Evolutionary conservation across 2,888 invertebrate species (phyloP).

Genomic region (Diarsia rubi): DNA sequence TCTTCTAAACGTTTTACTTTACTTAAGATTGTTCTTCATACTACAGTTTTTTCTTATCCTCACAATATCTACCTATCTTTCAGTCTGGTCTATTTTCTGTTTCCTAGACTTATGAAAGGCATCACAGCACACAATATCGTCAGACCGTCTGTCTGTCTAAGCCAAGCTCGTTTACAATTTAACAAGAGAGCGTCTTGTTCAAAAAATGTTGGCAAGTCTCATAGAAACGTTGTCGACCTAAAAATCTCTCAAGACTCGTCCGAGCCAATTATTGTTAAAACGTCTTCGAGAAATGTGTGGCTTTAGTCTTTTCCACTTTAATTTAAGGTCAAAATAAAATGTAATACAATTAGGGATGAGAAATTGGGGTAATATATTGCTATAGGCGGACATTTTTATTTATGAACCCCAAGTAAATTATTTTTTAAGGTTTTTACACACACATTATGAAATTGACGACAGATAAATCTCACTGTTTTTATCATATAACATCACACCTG

Average conservation of each 20-base stretch:
- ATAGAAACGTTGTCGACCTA: conserved; percentile 64
- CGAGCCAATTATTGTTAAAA: conserved; percentile 62
- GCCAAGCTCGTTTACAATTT: conserved; percentile 55
- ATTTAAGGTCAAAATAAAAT: conserved; percentile 45
- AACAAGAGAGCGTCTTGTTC: conserved; percentile 58
- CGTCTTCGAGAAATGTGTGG: conserved; percentile 58
- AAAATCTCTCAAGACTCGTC: conserved; percentile 63
- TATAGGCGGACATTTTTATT: conserved; percentile 2
- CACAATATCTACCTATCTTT: background rate
- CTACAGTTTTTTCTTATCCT: background rate
- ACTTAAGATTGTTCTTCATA: background rate
- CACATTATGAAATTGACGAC: background rate
- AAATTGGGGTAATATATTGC: conserved; percentile 1
- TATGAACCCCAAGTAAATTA: conserved; percentile 6
- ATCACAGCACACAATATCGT: conserved; percentile 44
- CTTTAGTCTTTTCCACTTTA: conserved; percentile 31
- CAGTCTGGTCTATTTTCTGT: conserved; percentile 6
- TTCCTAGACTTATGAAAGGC: conserved; percentile 33
- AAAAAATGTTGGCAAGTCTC: conserved; percentile 65
- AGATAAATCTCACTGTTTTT: background rate
- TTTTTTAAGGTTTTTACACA: background rate
- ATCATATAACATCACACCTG: too few species aligned
- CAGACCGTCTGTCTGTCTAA: conserved; percentile 47
- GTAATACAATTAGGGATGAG: conserved; percentile 43
- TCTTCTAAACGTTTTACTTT: background rate